These are phyloP conservation scores for Camponotus vicinus DNA, from an alignment of 1,140 invertebrate genomes.

Conservation along the genomic window DNA sequence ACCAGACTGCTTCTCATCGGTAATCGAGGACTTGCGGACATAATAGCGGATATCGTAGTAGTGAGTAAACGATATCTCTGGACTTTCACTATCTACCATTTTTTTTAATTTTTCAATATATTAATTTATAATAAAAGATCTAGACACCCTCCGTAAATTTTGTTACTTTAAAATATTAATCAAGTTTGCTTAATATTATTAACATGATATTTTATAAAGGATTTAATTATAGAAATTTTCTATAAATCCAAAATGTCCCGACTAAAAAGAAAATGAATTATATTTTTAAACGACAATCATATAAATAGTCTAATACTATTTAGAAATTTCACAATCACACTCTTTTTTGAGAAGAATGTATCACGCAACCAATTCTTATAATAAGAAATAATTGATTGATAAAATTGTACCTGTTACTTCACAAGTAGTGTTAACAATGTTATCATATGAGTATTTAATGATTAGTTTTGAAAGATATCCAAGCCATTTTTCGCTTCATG, in stretches of 20 bases:
- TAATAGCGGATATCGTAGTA: slow-evolving; percentile 94
- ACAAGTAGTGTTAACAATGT: not conserved
- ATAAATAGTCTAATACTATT: not conserved
- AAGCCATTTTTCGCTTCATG: not conserved
- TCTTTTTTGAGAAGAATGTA: not conserved
- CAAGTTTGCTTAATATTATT: not conserved
- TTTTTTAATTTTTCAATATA: not conserved
- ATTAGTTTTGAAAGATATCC: slow-evolving; percentile 1
- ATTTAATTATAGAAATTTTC: not conserved
- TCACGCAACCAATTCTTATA: not conserved
- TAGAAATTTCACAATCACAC: not conserved
- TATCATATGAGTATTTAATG: not conserved
- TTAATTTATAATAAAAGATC: not conserved
- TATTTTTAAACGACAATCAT: not conserved
- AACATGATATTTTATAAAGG: not conserved
- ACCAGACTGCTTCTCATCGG: slow-evolving; percentile 94
- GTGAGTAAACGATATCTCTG: slow-evolving; percentile 83
- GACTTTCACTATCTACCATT: not conserved
- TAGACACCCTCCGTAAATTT: not conserved
- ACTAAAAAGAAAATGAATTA: not conserved
- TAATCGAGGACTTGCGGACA: slow-evolving; percentile 93
- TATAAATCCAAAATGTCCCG: not conserved
- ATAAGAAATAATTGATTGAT: not conserved
- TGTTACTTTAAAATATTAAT: not conserved
- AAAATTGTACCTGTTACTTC: not conserved